A percentile compares a stretch with the other conserved stretches of the same genome.
phyloP scores from a whole-genome alignment of 2,888 invertebrate genomes.

The Leptinotarsa peninsularis region DNA sequence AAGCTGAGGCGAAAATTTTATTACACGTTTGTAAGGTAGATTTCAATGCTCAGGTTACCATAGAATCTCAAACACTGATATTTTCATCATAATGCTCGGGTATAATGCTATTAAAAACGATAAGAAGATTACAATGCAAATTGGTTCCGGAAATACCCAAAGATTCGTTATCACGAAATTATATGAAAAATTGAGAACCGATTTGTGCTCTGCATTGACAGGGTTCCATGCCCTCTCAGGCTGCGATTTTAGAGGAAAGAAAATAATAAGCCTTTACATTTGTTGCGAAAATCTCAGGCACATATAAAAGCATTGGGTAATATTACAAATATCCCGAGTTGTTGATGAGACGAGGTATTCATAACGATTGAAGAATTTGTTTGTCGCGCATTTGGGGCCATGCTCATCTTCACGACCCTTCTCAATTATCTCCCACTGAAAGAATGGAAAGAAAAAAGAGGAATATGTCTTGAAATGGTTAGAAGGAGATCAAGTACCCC shows the following conservation, averaged over 20 bases:
- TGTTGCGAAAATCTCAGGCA: slow-evolving; percentile 3
- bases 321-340: not conserved
- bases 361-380: slow-evolving; percentile 15
- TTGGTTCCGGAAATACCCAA: slow-evolving; percentile 48
- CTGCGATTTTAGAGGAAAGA: slow-evolving; percentile 6
- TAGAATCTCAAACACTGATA: slow-evolving; percentile 48
- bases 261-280: slow-evolving; percentile 18
- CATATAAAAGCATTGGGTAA: slow-evolving; percentile 3
- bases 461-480: no score
- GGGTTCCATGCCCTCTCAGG: slow-evolving; percentile 36
- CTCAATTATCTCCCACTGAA: no score
- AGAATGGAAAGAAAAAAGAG: no score
- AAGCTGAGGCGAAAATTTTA: slow-evolving; percentile 39
- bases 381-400: not conserved
- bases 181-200: slow-evolving; percentile 23
- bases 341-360: not conserved
- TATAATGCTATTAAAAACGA: slow-evolving; percentile 36
- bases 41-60: slow-evolving; percentile 45
- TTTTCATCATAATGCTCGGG: slow-evolving; percentile 48
- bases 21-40: slow-evolving; percentile 41
- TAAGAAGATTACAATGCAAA: slow-evolving; percentile 30
- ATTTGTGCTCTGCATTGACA: slow-evolving; percentile 29
- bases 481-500: no score
- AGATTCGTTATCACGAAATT: not conserved
- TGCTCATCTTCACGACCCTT: no score